Base-by-base conservation (phyloP, 2,113 vertebrate genomes). In the Cardinalis cardinalis region DNA sequence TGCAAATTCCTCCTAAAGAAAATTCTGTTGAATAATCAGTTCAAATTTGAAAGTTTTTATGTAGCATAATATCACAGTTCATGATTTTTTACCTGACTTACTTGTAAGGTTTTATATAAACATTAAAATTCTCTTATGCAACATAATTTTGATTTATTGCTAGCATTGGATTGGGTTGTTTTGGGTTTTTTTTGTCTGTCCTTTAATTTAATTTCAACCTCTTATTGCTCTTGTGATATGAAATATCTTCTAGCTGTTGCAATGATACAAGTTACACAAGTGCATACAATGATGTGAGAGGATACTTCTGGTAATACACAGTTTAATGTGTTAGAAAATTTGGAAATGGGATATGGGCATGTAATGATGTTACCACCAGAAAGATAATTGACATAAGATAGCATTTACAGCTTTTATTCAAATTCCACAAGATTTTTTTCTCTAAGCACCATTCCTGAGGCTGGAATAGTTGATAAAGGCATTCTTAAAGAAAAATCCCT, bases 21-120 rank as follows among this genome's bases (percentile, higher is more conserved):
- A 89, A 90, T 72, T 44, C 38, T 92, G 29, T 85, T 92, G 78
- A 93, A 53, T 86, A 91, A 93, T 84, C 29, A 28, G 61, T 66
- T 72, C 16, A 81, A 65, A 75, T 52, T 34, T 52, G 75, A 84
- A 68, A 60, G 14, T 43, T 77, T 40, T 40, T 75, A 18, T 16
- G 4, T 32, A n/a, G 13, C 28, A 56, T 15, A 85, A 6, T 31
- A 88, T 59, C 28, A 38, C 9, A 48, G 24, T 44, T 87, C 15
- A 29, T 55, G 4, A 0, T 10, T 85, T 90, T 94, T 71, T 12
- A 80, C 29, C 28, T 46, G 25, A 40, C 15, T 93, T 52, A 59
- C 3, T 61, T 71, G 15, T 3, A 10, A 38, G 17, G 8, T 44
- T 93, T 87, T 83, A 71, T 23, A 26, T 10, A 68, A 25, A 49